These are phyloP conservation scores for Pluvialis apricaria DNA, from an alignment of 2,113 vertebrate species.

Conservation along the genomic window DNA sequence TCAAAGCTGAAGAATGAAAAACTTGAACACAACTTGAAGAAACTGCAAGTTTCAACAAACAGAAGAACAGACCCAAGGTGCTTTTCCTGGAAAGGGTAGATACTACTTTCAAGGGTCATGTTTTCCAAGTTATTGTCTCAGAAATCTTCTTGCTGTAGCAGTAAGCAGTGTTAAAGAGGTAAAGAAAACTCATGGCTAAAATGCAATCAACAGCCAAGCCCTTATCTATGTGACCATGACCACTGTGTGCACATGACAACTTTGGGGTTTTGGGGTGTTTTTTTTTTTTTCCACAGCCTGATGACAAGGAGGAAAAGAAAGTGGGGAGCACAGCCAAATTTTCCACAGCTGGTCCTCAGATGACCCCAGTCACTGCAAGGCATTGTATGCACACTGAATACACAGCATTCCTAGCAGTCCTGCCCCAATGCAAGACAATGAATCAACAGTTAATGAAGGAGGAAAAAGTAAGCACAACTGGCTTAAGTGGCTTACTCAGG, in stretches of 20 bases:
- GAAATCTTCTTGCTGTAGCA: background rate
- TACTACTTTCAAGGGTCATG: background rate
- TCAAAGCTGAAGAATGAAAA: background rate
- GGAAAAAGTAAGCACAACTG: background rate
- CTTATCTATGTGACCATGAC: background rate
- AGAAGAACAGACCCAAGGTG: background rate
- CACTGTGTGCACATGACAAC: background rate
- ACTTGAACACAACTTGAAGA: background rate
- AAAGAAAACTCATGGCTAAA: background rate
- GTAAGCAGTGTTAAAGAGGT: background rate
- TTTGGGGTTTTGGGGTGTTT: background rate
- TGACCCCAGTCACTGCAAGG: background rate
- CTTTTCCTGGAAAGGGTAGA: background rate
- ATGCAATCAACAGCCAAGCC: background rate
- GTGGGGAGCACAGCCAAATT: background rate
- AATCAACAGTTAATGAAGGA: background rate
- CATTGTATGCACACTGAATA: background rate
- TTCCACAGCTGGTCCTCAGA: background rate
- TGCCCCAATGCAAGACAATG: background rate
- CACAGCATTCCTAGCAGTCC: background rate
- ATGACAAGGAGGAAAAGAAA: background rate
- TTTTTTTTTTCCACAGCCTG: background rate
- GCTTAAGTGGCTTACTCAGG: background rate
- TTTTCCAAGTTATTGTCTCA: background rate
- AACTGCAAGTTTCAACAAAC: background rate